Percentiles rank a stretch among this genome's conserved stretches.
phyloP scores from a whole-genome alignment of 2,888 invertebrate genomes.

The Bombylius major region DNA sequence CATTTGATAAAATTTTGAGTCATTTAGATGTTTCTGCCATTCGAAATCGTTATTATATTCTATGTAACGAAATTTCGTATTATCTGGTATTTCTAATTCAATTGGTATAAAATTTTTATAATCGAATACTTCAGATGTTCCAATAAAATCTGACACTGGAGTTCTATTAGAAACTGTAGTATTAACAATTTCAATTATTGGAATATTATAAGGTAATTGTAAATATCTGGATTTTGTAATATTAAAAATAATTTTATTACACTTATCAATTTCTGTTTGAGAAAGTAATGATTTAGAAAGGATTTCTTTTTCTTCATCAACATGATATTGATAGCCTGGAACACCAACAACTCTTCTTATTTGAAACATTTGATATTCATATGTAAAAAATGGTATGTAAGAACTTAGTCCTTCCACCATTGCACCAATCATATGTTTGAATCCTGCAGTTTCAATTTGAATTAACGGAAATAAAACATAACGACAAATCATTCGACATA shows the following conservation, averaged over 20 bases:
- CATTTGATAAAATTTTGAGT: slow-evolving; percentile 8
- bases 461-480: slow-evolving; percentile 13
- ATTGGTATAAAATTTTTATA: no score
- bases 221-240: no score
- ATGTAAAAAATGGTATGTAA: slow-evolving; percentile 9
- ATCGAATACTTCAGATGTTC: no score
- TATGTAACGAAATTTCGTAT: neutral
- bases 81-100: no score
- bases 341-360: slow-evolving; percentile 8
- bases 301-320: neutral
- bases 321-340: slow-evolving; percentile 16
- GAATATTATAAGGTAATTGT: no score
- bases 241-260: no score
- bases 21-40: slow-evolving; percentile 8
- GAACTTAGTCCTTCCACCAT: slow-evolving; percentile 11
- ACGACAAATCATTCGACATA: slow-evolving; percentile 11
- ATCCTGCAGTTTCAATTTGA: slow-evolving; percentile 12
- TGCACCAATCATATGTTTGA: slow-evolving; percentile 11
- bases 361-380: slow-evolving; percentile 12
- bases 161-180: no score
- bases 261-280: no score
- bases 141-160: no score
- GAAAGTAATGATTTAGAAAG: no score
- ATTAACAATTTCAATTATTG: no score
- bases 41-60: slow-evolving; percentile 1